Evolutionary conservation across 2,113 vertebrate genomes (phyloP).

Genomic region (Scomber colias): DNA sequence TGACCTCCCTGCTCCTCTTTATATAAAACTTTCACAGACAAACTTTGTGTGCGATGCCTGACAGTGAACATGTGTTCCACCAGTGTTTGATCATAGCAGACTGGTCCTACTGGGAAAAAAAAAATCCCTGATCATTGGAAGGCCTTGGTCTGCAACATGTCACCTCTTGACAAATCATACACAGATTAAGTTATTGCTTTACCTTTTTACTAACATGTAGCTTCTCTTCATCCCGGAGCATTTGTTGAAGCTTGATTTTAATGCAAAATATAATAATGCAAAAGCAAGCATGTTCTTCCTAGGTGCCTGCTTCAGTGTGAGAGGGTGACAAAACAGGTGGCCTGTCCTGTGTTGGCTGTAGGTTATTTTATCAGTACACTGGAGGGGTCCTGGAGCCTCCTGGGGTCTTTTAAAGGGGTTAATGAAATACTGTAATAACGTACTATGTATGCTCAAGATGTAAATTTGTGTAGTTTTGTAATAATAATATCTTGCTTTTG

Average conservation of each 20-base stretch:
- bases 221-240: too few relatives aligned
- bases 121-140: background rate
- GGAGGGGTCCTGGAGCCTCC: background rate
- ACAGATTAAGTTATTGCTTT: too few relatives aligned
- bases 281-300: background rate
- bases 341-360: background rate
- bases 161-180: too few relatives aligned
- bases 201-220: too few relatives aligned
- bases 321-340: background rate
- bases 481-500: background rate
- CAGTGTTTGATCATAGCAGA: constrained; percentile 3
- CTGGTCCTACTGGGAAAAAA: background rate
- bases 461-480: background rate
- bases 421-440: background rate
- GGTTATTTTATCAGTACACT: background rate
- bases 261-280: too few relatives aligned
- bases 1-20: background rate
- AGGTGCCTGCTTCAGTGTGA: background rate
- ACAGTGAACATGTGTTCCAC: constrained; percentile 4
- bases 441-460: too few relatives aligned
- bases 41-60: background rate
- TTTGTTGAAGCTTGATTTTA: too few relatives aligned
- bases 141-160: background rate
- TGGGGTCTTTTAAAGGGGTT: too few relatives aligned
- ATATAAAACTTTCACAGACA: background rate